Evolutionary conservation across 2,113 vertebrate genomes (phyloP), one percentile per base, ranked within the genome.

Genomic region (Melanerpes formicivorus): DNA sequence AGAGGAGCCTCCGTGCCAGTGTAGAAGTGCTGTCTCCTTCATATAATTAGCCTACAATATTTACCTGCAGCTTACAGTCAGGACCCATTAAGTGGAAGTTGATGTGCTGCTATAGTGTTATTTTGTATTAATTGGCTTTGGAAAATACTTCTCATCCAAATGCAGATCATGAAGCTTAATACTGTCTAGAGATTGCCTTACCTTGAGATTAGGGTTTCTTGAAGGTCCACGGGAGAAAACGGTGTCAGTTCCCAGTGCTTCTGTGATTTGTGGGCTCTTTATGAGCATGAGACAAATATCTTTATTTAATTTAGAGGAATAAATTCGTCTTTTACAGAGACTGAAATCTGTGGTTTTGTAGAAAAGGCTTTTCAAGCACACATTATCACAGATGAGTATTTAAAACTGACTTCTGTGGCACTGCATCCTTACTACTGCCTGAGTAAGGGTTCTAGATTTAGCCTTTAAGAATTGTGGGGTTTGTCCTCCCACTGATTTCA

Each of bases 161-260:
- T 56, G 48, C 59, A 74, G 92, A 93, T 95, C 85, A 93, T 71
- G 54, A 67, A 85, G 72, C 67, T 96, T 96, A 93, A 92, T 95
- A 34, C 84, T 90, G 30, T 71, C 79, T 87, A 87, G 89, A 73
- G 64, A 44, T 56, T 22, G 1, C 69, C 89, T 95, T 91, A 84
- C 54, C 16, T 11, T 63, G 30, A 29, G 56, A 78, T 96, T 94
- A 96, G 79, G 72, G 89, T 96, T 72, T 60, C 72, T 91, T 94
- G 64, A 77, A 87, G 66, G 78, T 77, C 78, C 42, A 11, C 48
- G 48, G 77, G 75, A 80, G 88, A 94, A 93, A 93, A 81, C 77
- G 87, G 56, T 82, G 72, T 80, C 52, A 34, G 25, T 84, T 93
- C 37, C 48, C 25, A 58, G 56, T 54, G 79, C 60, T 80, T 75